phyloP scores from a whole-genome alignment of 30 jellyfish, hydroid and myxozoan species.

The Clytia hemisphaerica region DNA sequence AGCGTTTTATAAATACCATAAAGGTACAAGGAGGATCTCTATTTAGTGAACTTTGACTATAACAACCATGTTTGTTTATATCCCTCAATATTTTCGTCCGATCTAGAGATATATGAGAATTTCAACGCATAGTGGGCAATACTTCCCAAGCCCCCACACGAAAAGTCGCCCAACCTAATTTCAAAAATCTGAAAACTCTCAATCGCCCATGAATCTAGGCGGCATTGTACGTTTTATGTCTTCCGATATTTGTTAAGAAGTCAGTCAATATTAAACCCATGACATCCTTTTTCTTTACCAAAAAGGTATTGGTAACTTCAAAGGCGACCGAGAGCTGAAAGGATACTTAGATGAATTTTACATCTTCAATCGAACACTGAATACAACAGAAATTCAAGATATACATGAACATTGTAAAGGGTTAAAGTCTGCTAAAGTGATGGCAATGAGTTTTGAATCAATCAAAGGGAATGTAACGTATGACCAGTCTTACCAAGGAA shows the following conservation, averaged over 20 bases:
- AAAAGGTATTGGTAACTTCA: slow-evolving; percentile 66
- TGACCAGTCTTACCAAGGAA: slow-evolving; percentile 80
- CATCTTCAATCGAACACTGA: slow-evolving; percentile 67
- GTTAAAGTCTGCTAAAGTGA: slow-evolving; percentile 58
- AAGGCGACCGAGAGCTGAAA: slow-evolving; percentile 69
- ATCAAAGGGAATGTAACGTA: slow-evolving; percentile 38
- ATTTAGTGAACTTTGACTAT: no score
- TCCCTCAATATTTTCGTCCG: no score
- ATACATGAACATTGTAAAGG: slow-evolving; percentile 77
- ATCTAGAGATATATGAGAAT: no score
- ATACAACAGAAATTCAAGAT: slow-evolving; percentile 41
- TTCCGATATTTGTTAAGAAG: neutral
- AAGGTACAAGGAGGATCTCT: no score
- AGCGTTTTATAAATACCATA: no score
- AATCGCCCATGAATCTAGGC: neutral
- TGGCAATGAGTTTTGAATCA: slow-evolving; percentile 55
- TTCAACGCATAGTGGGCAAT: no score
- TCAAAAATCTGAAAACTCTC: no score
- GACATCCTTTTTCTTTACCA: neutral
- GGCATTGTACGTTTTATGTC: neutral
- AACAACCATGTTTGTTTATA: no score
- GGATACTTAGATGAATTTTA: slow-evolving; percentile 84
- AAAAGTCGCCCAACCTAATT: no score
- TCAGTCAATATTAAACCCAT: neutral
- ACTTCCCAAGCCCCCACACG: no score